These are phyloP conservation scores for Drosophila lini DNA, from an alignment of 1,140 invertebrate genomes.

Conservation along the genomic window DNA sequence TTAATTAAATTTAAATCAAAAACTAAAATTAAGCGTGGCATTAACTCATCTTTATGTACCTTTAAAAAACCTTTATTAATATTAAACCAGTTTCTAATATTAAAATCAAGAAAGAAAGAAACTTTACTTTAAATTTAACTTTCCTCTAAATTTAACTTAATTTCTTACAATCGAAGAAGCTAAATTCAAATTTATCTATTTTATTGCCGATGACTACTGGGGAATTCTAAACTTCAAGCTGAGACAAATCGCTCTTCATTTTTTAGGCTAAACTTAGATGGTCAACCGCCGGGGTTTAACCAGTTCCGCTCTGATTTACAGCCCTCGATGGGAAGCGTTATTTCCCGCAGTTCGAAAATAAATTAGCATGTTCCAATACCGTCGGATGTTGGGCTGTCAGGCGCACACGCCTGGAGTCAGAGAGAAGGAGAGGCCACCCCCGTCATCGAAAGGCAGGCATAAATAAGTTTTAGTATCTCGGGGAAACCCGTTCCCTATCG, in stretches of 20 bases:
- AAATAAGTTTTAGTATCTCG: constrained; percentile 65
- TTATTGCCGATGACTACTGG: constrained; percentile 3
- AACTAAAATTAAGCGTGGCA: neutral
- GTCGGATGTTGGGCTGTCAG: constrained; percentile 24
- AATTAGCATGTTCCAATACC: constrained; percentile 39
- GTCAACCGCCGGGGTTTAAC: constrained; percentile 28
- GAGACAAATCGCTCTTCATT: constrained; percentile 23
- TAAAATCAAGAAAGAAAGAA: neutral
- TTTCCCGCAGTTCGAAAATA: constrained; percentile 41
- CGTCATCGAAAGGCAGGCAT: constrained; percentile 40
- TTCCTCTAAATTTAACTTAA: neutral
- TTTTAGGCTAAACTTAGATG: constrained; percentile 13
- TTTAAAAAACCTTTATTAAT: neutral
- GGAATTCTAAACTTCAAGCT: neutral
- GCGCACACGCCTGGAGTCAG: constrained; percentile 22
- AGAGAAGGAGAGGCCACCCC: constrained; percentile 33
- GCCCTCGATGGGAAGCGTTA: constrained; percentile 23
- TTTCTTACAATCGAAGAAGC: neutral
- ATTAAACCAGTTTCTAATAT: neutral
- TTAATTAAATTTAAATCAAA: neutral
- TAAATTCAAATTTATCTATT: neutral
- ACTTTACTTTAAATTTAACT: too few species aligned
- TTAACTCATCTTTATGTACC: neutral
- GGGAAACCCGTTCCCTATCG: constrained; percentile 45
- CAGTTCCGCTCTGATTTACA: constrained; percentile 24